Conservation (phyloP, 2,113 vertebrate species). For the Spilogale gracilis region DNA sequence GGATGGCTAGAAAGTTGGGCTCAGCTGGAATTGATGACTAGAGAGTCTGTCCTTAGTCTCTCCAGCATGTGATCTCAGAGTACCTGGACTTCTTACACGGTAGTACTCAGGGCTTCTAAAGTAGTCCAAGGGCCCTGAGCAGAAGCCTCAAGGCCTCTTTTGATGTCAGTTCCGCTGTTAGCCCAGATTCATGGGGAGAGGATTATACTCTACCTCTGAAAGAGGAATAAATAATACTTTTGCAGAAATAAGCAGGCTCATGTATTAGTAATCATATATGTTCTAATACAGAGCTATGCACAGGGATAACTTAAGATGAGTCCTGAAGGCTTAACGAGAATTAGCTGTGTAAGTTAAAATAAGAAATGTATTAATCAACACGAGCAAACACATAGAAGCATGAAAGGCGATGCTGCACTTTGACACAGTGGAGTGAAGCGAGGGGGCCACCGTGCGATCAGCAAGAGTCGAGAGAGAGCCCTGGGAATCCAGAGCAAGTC, state of each 20-base stretch:
- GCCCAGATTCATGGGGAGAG: background rate
- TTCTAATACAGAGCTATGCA: background rate
- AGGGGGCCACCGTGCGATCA: background rate
- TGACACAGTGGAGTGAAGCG: too few relatives aligned
- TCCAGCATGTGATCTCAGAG: background rate
- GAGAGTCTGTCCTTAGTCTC: background rate
- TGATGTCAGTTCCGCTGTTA: background rate
- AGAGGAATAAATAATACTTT: background rate
- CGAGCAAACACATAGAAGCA: background rate
- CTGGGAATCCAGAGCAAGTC: background rate
- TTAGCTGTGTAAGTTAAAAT: background rate
- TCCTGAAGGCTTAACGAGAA: background rate
- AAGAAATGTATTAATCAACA: background rate
- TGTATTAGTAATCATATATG: background rate
- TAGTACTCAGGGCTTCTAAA: background rate
- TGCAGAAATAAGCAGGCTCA: background rate
- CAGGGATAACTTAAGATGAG: background rate
- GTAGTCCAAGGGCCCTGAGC: background rate
- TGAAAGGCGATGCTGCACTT: background rate
- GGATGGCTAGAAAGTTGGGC: background rate
- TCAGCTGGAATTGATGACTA: background rate
- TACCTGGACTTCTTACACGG: background rate
- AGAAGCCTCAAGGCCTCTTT: background rate
- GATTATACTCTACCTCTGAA: background rate
- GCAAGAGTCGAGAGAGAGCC: background rate